A percentile compares a stretch with the other conserved stretches of the same genome.
phyloP scores from a whole-genome alignment of 1,140 invertebrate species.

The Cyclargus thomasi region DNA sequence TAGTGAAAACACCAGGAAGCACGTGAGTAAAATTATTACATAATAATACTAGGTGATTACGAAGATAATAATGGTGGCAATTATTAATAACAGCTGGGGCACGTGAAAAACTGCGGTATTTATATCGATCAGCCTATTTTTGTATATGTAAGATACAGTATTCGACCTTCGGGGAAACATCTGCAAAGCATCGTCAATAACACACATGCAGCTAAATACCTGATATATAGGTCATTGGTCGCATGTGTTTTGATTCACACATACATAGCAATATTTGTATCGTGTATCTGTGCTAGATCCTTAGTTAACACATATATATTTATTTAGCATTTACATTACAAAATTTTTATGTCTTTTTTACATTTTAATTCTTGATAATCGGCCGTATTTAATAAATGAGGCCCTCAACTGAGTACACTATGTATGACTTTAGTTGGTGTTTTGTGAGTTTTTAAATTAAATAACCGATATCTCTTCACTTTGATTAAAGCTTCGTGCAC shows the following conservation, averaged over 20 bases:
- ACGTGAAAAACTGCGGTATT: constrained; percentile 73
- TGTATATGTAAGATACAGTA: constrained; percentile 35
- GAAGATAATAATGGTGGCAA: constrained; percentile 15
- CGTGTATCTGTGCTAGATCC: too few relatives aligned
- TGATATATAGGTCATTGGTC: background rate
- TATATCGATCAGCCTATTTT: constrained; percentile 71
- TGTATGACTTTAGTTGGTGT: too few relatives aligned
- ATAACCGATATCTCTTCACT: too few relatives aligned
- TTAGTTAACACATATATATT: too few relatives aligned
- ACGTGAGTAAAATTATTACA: constrained; percentile 38
- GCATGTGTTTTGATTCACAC: background rate
- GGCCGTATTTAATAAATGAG: too few relatives aligned
- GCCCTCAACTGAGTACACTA: too few relatives aligned
- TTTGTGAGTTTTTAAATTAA: too few relatives aligned
- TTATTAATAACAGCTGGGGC: constrained; percentile 26
- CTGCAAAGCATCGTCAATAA: background rate
- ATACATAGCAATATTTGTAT: too few relatives aligned
- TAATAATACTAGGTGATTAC: background rate
- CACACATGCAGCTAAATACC: background rate
- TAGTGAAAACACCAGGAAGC: constrained; percentile 65
- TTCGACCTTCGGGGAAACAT: constrained; percentile 16
- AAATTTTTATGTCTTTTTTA: too few relatives aligned
- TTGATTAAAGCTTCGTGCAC: too few relatives aligned
- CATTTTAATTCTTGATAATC: too few relatives aligned
- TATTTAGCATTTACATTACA: too few relatives aligned